Evolutionary conservation across 1,140 invertebrate genomes (phyloP).

Genomic region (Drosophila orena): DNA sequence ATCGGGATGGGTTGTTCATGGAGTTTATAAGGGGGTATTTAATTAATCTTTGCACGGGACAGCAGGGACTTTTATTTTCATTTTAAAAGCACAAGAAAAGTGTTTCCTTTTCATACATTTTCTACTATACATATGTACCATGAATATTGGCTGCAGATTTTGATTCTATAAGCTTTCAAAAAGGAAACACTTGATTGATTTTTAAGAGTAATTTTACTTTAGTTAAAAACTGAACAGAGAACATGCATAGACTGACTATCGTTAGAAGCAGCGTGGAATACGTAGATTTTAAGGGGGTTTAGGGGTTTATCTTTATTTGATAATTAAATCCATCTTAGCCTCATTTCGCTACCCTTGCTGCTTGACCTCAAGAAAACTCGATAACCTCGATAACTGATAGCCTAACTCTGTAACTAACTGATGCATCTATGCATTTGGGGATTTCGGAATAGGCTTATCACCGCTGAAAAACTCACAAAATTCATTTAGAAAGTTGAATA

Average conservation of each 20-base stretch:
- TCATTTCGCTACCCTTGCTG: slow-evolving; percentile 84
- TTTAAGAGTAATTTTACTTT: slow-evolving; percentile 51
- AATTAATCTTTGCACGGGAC: slow-evolving; percentile 27
- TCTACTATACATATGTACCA: background rate
- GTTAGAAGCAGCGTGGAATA: slow-evolving; percentile 66
- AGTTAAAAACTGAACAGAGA: slow-evolving; percentile 48
- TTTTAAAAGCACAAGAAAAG: slow-evolving; percentile 11
- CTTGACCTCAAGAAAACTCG: slow-evolving; percentile 53
- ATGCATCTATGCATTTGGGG: slow-evolving; percentile 27
- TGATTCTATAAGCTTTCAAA: background rate
- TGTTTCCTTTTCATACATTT: slow-evolving; percentile 14
- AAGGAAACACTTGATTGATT: slow-evolving; percentile 35
- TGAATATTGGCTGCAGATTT: too few relatives aligned
- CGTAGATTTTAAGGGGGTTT: slow-evolving; percentile 31
- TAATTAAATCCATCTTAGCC: slow-evolving; percentile 80
- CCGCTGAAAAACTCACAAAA: slow-evolving; percentile 51
- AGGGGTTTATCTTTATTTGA: slow-evolving; percentile 26
- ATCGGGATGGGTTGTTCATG: slow-evolving; percentile 23
- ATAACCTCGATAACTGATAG: slow-evolving; percentile 13
- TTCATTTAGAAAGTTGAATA: slow-evolving; percentile 28
- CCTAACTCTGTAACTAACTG: slow-evolving; percentile 24
- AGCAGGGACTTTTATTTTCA: slow-evolving; percentile 28
- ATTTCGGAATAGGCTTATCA: slow-evolving; percentile 4
- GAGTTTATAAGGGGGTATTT: slow-evolving; percentile 33
- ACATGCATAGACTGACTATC: slow-evolving; percentile 71